Base-by-base conservation (phyloP, 2,888 invertebrate species). In the Morpho helenor region DNA sequence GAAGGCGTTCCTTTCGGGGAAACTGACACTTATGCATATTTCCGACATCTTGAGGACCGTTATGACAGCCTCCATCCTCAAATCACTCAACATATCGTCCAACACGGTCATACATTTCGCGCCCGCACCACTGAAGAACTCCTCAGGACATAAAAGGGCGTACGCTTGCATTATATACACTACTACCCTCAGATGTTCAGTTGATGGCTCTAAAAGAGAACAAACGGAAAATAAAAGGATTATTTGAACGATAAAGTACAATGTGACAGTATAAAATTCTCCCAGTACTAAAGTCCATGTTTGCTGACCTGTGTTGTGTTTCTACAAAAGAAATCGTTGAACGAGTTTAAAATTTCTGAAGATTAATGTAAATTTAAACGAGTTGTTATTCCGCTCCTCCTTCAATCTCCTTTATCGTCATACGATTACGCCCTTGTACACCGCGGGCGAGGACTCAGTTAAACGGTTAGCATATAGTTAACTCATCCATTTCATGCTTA, bases 131-230 rank as follows among this genome's bases (percentile, higher is more conserved):
- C 93, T 88, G 60, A 97, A 91, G 75, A 96, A 96, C 67, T 95
- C 93, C 71, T 95, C 94, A 0, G 97, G 96, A 64, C 94, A 95
- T 8, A 98, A 84, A 10, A 97, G 82, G 0, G 96, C 92, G 78
- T 97, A 97, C 0, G 95, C 96, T 79, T 96, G 94, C 77, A 95
- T 94, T 75, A 98, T 95, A 71, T 95, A 93, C 9, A 97, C 91
- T 64, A 96, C 95, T 60, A 94, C 93, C 62, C 95, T 92, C 8
- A 98, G 89, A 79, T 96, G 95, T 75, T 98, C 97, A 0, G 96
- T 93, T 0, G 96, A 95, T 79, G 93, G 92, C 80, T 97, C 97
- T 96, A 82, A 10, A 85, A 84, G 49, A 53, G 51, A 68, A 54
- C 10, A 8, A 8, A 52, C 1, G 2, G 31, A 8, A 8, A 23